These are phyloP conservation scores for Blomia tropicalis DNA, from an alignment of 2,888 invertebrate species.

Conservation along the genomic window DNA sequence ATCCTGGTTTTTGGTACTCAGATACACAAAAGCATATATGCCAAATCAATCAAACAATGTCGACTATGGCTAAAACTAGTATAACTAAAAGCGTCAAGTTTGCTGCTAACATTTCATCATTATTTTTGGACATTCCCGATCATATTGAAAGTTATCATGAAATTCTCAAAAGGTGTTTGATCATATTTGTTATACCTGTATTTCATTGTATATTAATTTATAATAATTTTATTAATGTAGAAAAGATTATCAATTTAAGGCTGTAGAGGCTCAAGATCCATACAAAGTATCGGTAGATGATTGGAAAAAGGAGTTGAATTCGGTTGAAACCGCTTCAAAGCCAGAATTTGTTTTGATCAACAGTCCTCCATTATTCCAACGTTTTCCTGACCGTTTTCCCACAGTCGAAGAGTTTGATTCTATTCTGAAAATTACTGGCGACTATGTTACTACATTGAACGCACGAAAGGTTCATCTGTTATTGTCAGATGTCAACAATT, in stretches of 20 bases:
- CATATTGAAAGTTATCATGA: slow-evolving; percentile 19
- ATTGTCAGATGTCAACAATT: background rate
- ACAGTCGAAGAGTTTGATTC: background rate
- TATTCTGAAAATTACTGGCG: slow-evolving; percentile 8
- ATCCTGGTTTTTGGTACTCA: no score
- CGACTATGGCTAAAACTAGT: background rate
- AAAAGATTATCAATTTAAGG: slow-evolving; percentile 21
- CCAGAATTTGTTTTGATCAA: slow-evolving; percentile 22
- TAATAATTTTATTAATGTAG: background rate
- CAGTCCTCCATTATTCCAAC: slow-evolving; percentile 3
- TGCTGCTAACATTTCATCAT: slow-evolving; percentile 20
- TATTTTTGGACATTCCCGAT: slow-evolving; percentile 22
- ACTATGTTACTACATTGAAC: slow-evolving; percentile 19
- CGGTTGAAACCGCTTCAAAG: background rate
- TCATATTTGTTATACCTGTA: background rate
- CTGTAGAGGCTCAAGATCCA: slow-evolving; percentile 25
- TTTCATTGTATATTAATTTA: background rate
- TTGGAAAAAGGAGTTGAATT: slow-evolving; percentile 16
- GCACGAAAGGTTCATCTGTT: slow-evolving; percentile 21
- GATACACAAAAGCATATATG: no score
- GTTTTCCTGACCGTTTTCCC: slow-evolving; percentile 14
- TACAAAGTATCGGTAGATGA: slow-evolving; percentile 20
- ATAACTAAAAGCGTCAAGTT: slow-evolving; percentile 13
- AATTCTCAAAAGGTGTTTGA: slow-evolving; percentile 16
- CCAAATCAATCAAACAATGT: background rate